phyloP scores from a whole-genome alignment of 2,888 invertebrate genomes.

The Drosophila nr. medialis region DNA sequence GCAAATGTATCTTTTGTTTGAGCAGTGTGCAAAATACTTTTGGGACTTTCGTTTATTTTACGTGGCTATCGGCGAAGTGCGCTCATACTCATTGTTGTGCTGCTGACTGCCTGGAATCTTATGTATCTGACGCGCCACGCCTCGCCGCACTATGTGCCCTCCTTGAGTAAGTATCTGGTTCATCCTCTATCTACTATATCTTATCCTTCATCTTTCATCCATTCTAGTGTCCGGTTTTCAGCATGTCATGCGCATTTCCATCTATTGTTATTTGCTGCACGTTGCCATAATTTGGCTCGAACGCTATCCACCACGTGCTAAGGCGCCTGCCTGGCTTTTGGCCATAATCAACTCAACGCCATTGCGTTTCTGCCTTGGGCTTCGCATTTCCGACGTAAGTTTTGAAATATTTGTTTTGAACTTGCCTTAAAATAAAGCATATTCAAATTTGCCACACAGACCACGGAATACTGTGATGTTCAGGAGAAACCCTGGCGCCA shows the following conservation, averaged over 20 bases:
- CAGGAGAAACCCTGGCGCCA: conserved; percentile 82
- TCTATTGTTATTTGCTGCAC: conserved; percentile 80
- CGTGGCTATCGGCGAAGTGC: conserved; percentile 80
- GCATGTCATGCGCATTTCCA: conserved; percentile 68
- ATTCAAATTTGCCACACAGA: conserved; percentile 45
- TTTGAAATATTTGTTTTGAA: rapidly evolving
- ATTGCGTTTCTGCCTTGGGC: conserved; percentile 72
- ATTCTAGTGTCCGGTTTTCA: conserved; percentile 76
- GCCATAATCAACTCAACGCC: conserved; percentile 67
- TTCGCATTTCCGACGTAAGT: conserved; percentile 79
- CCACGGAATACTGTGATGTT: conserved; percentile 70
- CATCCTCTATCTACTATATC: no score
- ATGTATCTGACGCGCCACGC: conserved; percentile 81
- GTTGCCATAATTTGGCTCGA: conserved; percentile 80
- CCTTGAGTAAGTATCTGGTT: conserved; percentile 70
- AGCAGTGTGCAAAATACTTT: conserved; percentile 74
- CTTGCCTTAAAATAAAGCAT: not conserved
- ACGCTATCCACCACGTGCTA: conserved; percentile 77
- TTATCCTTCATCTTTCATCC: no score
- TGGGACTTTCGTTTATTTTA: conserved; percentile 79
- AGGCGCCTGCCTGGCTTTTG: conserved; percentile 63
- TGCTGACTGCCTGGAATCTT: conserved; percentile 74
- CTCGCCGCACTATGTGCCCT: conserved; percentile 80
- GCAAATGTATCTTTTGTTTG: not conserved
- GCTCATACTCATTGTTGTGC: conserved; percentile 73